phyloP scores from a whole-genome alignment of 2,797 vertebrate genomes.

The Myotis pilosus region DNA sequence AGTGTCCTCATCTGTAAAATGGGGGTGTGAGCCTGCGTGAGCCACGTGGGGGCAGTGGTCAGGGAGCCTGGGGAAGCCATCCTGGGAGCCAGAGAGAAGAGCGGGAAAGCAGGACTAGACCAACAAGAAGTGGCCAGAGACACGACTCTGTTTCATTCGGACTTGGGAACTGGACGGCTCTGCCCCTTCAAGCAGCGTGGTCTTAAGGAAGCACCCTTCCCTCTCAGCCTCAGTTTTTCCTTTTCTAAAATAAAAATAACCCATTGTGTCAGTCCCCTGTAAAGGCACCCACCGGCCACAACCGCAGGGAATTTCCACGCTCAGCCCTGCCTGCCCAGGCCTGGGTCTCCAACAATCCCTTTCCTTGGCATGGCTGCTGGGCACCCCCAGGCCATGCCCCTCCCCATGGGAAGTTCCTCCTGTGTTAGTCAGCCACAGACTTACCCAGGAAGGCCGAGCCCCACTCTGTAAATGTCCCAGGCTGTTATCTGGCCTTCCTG shows the following conservation, averaged over 20 bases:
- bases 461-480: background rate
- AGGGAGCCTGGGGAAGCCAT: background rate
- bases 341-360: background rate
- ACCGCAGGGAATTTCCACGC: background rate
- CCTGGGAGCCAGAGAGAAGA: background rate
- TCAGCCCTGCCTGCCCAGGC: background rate
- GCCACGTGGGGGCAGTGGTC: background rate
- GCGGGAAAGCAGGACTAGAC: background rate
- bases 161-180: background rate
- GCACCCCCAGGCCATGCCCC: background rate
- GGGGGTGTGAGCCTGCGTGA: background rate
- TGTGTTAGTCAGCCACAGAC: background rate
- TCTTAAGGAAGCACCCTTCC: background rate
- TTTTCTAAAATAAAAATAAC: background rate
- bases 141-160: background rate
- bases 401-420: background rate
- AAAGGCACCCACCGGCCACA: background rate
- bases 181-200: background rate
- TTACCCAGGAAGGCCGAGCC: background rate
- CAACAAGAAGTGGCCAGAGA: background rate
- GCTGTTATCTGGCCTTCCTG: background rate
- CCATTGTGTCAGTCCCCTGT: background rate
- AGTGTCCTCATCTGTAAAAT: background rate
- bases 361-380: background rate
- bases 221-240: background rate